phyloP scores from a whole-genome alignment of 2,797 vertebrate genomes.

The Acipenser oxyrinchus region DNA sequence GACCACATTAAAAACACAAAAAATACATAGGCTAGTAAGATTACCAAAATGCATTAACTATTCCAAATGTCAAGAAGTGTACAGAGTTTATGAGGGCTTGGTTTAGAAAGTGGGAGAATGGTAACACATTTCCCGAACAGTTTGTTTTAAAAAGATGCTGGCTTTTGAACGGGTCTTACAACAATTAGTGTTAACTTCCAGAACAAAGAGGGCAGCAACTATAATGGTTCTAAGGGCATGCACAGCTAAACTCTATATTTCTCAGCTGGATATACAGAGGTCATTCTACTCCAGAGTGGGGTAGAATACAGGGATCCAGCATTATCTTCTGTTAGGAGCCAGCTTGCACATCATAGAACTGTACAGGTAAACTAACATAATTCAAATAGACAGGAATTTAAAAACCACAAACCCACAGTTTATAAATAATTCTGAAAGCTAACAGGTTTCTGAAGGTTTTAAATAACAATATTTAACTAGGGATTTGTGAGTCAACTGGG shows the following conservation, averaged over 20 bases:
- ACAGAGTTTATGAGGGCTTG: too few relatives aligned
- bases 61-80: too few relatives aligned
- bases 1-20: too few relatives aligned
- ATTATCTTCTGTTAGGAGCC: neutral
- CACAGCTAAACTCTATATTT: slow-evolving; percentile 27
- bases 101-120: too few relatives aligned
- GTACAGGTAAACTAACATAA: slow-evolving; percentile 63
- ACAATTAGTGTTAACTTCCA: neutral
- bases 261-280: slow-evolving; percentile 14
- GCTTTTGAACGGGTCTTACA: neutral
- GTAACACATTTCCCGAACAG: neutral
- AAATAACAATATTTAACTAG: slow-evolving; percentile 4
- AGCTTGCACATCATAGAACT: neutral
- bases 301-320: slow-evolving; percentile 27
- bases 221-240: slow-evolving; percentile 35
- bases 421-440: slow-evolving; percentile 79
- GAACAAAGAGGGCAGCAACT: neutral
- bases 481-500: neutral
- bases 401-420: slow-evolving; percentile 64
- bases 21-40: too few relatives aligned
- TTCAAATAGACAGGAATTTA: slow-evolving; percentile 72
- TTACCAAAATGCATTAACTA: too few relatives aligned
- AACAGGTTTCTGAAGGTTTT: slow-evolving; percentile 38
- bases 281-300: neutral
- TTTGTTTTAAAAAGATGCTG: neutral